Percentiles rank a stretch among this genome's conserved stretches.
phyloP scores from a whole-genome alignment of 2,888 invertebrate genomes.

The Agapostemon virescens region DNA sequence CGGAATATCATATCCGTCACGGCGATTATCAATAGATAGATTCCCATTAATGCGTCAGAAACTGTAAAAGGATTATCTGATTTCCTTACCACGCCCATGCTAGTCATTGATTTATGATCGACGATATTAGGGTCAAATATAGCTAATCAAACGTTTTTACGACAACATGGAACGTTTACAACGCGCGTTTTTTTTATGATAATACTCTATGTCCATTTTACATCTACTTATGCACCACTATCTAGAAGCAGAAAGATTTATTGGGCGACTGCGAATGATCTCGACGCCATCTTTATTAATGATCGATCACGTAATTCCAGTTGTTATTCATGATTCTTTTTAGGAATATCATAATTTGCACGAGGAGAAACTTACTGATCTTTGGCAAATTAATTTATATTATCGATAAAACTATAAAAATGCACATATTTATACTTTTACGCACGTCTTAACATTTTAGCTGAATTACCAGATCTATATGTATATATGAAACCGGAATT shows the following conservation, averaged over 20 bases:
- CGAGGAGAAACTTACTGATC: background rate
- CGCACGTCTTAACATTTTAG: background rate
- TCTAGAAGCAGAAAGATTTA: background rate
- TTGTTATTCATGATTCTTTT: background rate
- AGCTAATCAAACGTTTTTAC: slow-evolving; percentile 59
- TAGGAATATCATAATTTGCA: background rate
- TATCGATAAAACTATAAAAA: background rate
- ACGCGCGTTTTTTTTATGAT: slow-evolving; percentile 2
- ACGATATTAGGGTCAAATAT: slow-evolving; percentile 46
- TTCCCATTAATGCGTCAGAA: slow-evolving; percentile 86
- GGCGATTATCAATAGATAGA: slow-evolving; percentile 85
- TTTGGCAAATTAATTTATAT: background rate
- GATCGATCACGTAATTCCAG: slow-evolving; percentile 1
- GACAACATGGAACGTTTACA: slow-evolving; percentile 10
- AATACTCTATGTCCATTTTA: slow-evolving; percentile 1
- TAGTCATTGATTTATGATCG: slow-evolving; percentile 53
- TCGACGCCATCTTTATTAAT: background rate
- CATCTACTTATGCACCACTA: slow-evolving; percentile 10
- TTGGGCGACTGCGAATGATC: background rate
- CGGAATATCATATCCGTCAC: slow-evolving; percentile 83
- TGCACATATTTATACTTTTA: background rate
- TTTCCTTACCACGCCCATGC: slow-evolving; percentile 38
- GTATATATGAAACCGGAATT: background rate
- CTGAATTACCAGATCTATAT: too few species aligned
- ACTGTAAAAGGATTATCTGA: slow-evolving; percentile 77